Base-by-base conservation (phyloP, 2,113 vertebrate species). In the Sinocyclocheilus anshuiensis region DNA sequence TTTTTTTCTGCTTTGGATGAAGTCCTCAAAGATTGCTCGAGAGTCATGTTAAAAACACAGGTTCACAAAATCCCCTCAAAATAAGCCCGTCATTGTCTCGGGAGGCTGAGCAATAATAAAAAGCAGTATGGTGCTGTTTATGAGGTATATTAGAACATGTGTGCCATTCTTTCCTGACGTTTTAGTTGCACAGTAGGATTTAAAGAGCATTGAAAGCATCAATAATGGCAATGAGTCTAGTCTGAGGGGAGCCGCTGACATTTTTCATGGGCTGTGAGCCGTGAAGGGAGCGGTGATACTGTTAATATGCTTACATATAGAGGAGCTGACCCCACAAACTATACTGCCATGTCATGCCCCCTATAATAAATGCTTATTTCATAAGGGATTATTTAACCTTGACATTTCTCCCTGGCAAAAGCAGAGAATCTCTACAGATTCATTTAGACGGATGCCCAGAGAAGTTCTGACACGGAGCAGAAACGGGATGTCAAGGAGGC, bases 331-430 rank as follows among this genome's bases (percentile, higher is more conserved):
- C 67, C n/a, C 39, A 71, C 3, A 20, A 20, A 45, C 61, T 72
- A n/a, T 29, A 55, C 45, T 55, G 33, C 33, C 59, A 10, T 59
- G 65, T 72, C 81, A 26, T 53, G 48, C 33, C 39, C 57, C 65
- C 29, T 59, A 61, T 82, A 85, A 86, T 81, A 86, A 67, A 85
- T 53, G 74, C 45, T 77, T 57, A 36, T 79, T 77, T 83, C 59
- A 76, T 82, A 83, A 77, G 50, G 45, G 57, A 71, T 42, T 84
- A 83, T 87, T 89, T 92, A 89, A 88, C 89, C 87, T 89, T 91
- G 90, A 89, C 91, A 90, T 91, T 91, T 92, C 83, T 79, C 59
- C 3, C 59, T 63, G 67, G 67, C 42, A 69, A 42, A 61, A 83
- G 61, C 77, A 65, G 22, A 77, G 59, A 33, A 69, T 77, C 48